phyloP scores from a whole-genome alignment of 2,113 vertebrate species.

The Ctenodactylus gundi region DNA sequence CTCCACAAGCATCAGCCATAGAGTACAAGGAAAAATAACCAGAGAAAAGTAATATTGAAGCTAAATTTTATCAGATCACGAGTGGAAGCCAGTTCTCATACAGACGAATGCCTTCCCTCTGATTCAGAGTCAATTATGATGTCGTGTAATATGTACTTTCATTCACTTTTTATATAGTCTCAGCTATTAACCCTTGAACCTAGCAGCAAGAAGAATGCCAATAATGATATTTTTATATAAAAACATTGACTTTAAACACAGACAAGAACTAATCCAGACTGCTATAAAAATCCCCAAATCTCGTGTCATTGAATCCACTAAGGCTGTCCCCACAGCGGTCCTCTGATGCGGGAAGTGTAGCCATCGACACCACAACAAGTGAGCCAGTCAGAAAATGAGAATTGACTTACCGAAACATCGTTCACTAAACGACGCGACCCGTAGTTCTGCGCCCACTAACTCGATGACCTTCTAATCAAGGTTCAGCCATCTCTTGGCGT shows the following conservation, averaged over 20 bases:
- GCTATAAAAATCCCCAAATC: background rate
- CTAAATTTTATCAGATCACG: background rate
- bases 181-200: background rate
- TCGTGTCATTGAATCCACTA: background rate
- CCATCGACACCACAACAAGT: background rate
- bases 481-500: slow-evolving; percentile 52
- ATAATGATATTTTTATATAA: background rate
- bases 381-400: slow-evolving; percentile 22
- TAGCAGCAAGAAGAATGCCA: background rate
- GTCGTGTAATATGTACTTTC: background rate
- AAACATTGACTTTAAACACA: background rate
- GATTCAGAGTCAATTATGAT: background rate
- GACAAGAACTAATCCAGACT: background rate
- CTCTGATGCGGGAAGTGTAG: background rate
- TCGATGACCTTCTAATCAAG: slow-evolving; percentile 56
- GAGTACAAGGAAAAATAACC: background rate
- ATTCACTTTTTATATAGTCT: slow-evolving; percentile 25
- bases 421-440: background rate
- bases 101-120: background rate
- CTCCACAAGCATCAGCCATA: background rate
- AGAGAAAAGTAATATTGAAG: background rate
- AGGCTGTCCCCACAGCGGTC: background rate
- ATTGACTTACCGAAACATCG: slow-evolving; percentile 72
- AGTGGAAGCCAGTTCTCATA: background rate
- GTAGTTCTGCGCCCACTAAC: slow-evolving; percentile 8